Conservation (phyloP, 2,113 vertebrate genomes). For the Rhodinocichla rosea region DNA sequence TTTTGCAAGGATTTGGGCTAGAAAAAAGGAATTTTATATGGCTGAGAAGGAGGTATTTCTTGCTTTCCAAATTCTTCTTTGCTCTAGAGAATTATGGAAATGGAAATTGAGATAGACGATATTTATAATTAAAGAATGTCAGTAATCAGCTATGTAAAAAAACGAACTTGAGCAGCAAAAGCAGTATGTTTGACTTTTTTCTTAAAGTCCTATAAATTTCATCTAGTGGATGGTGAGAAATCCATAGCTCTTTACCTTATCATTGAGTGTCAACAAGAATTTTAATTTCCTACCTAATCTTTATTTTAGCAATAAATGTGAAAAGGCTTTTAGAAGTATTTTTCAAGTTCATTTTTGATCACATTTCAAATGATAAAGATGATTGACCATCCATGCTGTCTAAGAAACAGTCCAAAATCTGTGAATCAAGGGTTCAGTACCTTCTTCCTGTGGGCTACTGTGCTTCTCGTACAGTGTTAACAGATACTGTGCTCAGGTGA, state of each 20-base stretch:
- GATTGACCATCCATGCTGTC: accelerated
- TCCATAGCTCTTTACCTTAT: accelerated
- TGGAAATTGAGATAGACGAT: neutral
- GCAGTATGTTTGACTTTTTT: neutral
- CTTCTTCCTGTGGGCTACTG: neutral
- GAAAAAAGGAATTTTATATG: neutral
- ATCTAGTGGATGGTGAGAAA: neutral
- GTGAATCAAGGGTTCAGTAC: neutral
- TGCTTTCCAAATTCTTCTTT: neutral
- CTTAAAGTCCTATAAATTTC: neutral
- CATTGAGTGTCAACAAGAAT: neutral
- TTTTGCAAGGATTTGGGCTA: neutral
- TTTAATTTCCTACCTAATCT: neutral
- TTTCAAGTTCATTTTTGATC: neutral
- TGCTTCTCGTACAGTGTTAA: neutral
- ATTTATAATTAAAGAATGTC: neutral
- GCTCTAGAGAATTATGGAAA: neutral
- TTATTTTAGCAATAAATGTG: neutral
- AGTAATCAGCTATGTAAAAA: neutral
- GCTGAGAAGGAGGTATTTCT: neutral
- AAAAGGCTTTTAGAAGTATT: neutral
- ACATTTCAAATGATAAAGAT: neutral
- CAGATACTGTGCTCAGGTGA: neutral
- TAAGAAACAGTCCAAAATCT: neutral
- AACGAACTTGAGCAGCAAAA: neutral